phyloP scores from a whole-genome alignment of 2,888 invertebrate species.

The Chrysodeixis includens region DNA sequence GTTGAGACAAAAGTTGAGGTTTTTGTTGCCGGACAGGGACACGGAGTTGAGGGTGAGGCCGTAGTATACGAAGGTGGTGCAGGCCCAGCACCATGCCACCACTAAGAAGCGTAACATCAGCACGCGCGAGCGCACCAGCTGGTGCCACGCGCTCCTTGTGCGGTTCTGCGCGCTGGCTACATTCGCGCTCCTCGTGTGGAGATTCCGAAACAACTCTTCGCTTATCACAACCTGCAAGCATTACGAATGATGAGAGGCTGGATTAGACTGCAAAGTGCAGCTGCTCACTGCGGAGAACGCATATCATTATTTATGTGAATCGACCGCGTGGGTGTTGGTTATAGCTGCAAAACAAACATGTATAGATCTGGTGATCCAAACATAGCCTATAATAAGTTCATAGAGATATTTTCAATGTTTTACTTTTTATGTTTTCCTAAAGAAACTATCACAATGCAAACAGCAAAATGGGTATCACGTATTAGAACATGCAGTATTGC shows the following conservation, averaged over 20 bases:
- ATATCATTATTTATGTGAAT: too few relatives aligned
- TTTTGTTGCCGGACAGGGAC: conserved; percentile 92
- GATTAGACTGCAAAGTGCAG: neutral
- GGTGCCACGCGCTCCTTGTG: too few relatives aligned
- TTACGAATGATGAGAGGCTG: neutral
- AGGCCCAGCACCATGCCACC: conserved; percentile 91
- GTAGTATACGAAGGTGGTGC: conserved; percentile 93
- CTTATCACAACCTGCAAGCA: conserved; percentile 68
- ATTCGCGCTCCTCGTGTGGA: conserved; percentile 54
- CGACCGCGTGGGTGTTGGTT: too few relatives aligned
- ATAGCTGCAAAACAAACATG: too few relatives aligned
- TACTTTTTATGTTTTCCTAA: too few relatives aligned
- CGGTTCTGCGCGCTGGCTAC: conserved; percentile 54
- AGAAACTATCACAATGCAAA: too few relatives aligned
- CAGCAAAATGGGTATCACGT: too few relatives aligned
- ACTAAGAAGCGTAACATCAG: conserved; percentile 72
- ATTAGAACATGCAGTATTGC: too few relatives aligned
- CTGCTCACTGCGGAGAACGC: too few relatives aligned
- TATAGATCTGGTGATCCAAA: too few relatives aligned
- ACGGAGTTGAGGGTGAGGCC: conserved; percentile 94
- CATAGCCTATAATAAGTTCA: too few relatives aligned
- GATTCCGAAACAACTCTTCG: conserved; percentile 69
- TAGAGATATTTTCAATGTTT: too few relatives aligned
- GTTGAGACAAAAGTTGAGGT: conserved; percentile 91
- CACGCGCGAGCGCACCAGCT: conserved; percentile 69